Conservation (phyloP, 2,797 vertebrate species). For the Liparis tanakae region DNA sequence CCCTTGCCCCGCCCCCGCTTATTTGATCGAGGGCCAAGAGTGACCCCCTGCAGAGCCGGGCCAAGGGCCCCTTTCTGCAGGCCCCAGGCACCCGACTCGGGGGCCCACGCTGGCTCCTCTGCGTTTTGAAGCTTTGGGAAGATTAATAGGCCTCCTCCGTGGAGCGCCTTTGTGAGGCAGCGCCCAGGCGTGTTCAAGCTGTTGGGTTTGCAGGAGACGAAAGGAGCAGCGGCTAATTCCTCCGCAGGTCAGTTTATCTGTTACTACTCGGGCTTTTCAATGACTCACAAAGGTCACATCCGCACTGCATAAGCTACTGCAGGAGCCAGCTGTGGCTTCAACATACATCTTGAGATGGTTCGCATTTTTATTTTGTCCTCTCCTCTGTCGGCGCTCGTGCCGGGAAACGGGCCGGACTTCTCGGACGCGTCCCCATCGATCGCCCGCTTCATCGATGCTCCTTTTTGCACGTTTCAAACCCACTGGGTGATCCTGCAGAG, state of each 20-base stretch:
- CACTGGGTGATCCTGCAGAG: conserved; percentile 41
- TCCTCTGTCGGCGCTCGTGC: not conserved
- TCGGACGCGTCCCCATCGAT: conserved; percentile 33
- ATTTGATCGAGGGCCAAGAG: conserved; percentile 83
- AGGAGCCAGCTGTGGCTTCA: conserved; percentile 12
- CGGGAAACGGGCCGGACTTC: not conserved
- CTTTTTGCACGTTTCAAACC: conserved; percentile 41
- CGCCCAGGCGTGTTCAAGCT: conserved; percentile 85
- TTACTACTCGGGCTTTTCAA: conserved; percentile 74
- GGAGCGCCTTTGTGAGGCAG: conserved; percentile 79
- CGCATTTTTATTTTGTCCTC: not conserved
- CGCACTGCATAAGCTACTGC: conserved; percentile 34
- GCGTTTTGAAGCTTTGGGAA: conserved; percentile 81
- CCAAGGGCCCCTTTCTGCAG: conserved; percentile 72
- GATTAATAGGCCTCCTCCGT: conserved; percentile 82
- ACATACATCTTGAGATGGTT: conserved; percentile 1
- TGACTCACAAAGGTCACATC: conserved; percentile 75
- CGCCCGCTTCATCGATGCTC: conserved; percentile 11
- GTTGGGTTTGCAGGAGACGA: conserved; percentile 77
- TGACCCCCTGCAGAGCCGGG: conserved; percentile 71
- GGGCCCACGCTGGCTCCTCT: conserved; percentile 69
- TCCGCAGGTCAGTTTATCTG: conserved; percentile 79
- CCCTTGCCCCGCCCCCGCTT: conserved; percentile 71
- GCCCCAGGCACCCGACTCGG: conserved; percentile 69
- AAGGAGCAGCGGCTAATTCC: conserved; percentile 82